Evolutionary conservation across 2,113 vertebrate genomes (phyloP), one percentile per base, ranked within the genome.

Genomic region (Illadopsis cleaveri): DNA sequence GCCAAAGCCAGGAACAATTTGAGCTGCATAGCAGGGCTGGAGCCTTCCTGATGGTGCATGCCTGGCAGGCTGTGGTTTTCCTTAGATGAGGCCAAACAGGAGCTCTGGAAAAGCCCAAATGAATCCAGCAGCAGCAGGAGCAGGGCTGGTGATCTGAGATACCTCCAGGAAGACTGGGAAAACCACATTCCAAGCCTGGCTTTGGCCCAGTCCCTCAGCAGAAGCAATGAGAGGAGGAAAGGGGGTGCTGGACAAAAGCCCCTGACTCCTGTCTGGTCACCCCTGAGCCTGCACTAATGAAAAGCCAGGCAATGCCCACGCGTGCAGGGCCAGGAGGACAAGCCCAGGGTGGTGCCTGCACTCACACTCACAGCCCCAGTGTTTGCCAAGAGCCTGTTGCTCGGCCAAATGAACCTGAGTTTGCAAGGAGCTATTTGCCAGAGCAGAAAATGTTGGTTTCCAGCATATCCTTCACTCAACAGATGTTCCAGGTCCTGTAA

Each of bases 151-250:
- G 25, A 89, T 23, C 33, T 75, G 61, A 44, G 66, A 60, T 16
- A 19, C 37, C 50, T 85, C 75, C 33, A 45, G 58, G 12, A 24
- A 51, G 7, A 47, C 17, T 20, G 53, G 31, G 70, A 89, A 78
- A 93, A 82, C 2, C 35, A 23, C 2, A 2, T 62, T 8, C n/a
- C 11, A 40, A 48, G 28, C 20, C 30, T 82, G 51, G 56, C 22
- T 17, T 30, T 15, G 38, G 44, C 21, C 42, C n/a, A 65, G 48
- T 5, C 28, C 44, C 25, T 30, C 0, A 2, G 51, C 35, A 83
- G 45, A 45, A n/a, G 24, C 0, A 0, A 37, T 6, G 22, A 23
- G 40, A 44, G 33, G n/a, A 54, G 78, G 45, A 61, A 37, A 0
- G 6, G 19, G 10, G 13, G 42, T 58, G 28, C 24, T 65, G 54